A percentile compares a stretch with the other conserved stretches of the same genome.
phyloP scores from a whole-genome alignment of 2,797 vertebrate genomes.

The Sphenopsis melanotis region DNA sequence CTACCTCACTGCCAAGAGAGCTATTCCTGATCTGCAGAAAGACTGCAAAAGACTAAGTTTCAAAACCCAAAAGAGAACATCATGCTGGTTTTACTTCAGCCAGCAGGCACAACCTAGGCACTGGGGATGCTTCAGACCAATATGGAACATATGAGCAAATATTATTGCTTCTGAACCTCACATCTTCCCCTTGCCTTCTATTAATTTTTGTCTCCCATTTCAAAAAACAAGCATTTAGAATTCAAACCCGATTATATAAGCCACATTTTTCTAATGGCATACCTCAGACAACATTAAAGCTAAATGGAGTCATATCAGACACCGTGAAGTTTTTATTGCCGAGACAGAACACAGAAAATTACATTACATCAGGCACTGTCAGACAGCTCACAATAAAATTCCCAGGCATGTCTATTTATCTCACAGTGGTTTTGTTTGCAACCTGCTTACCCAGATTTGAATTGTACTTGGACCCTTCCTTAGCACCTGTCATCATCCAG shows the following conservation, averaged over 20 bases:
- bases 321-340: slow-evolving; percentile 17
- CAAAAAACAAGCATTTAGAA: not conserved
- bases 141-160: not conserved
- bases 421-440: not conserved
- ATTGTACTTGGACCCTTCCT: not conserved
- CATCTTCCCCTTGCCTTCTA: not conserved
- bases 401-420: not conserved
- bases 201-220: not conserved
- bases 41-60: not conserved
- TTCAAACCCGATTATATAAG: not conserved
- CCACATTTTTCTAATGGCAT: not conserved
- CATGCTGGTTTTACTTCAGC: not conserved
- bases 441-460: not conserved
- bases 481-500: not conserved
- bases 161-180: not conserved
- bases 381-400: slow-evolving; percentile 23
- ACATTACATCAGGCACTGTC: slow-evolving; percentile 32
- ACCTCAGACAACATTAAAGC: slow-evolving; percentile 31
- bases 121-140: not conserved
- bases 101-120: not conserved
- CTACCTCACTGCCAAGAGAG: not conserved
- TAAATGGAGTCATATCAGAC: slow-evolving; percentile 32
- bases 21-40: not conserved
- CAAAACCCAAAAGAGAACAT: not conserved
- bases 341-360: slow-evolving; percentile 43